phyloP scores from a whole-genome alignment of 2,113 vertebrate genomes.

The Zosterops lateralis region DNA sequence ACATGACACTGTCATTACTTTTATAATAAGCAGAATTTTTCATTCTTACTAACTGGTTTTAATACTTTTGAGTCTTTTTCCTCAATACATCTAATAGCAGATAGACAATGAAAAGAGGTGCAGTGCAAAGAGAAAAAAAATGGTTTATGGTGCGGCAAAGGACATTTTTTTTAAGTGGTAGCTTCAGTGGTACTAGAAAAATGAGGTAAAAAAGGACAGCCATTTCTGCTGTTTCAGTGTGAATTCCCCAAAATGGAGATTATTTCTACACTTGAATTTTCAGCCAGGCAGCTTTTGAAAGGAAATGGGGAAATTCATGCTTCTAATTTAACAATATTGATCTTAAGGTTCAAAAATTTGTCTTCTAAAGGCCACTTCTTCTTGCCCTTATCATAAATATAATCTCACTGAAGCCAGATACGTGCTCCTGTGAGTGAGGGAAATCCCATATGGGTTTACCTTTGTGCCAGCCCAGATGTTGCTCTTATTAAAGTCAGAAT shows the following conservation, averaged over 20 bases:
- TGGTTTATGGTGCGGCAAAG: background rate
- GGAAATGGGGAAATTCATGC: background rate
- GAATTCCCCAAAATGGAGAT: background rate
- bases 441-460: background rate
- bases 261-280: background rate
- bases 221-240: background rate
- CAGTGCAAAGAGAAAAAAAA: background rate
- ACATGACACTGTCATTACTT: background rate
- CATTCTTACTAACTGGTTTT: background rate
- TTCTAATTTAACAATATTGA: background rate
- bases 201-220: background rate
- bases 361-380: background rate
- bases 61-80: constrained; percentile 6
- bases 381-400: background rate
- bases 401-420: background rate
- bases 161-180: background rate
- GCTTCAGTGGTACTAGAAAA: background rate
- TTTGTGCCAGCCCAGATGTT: background rate
- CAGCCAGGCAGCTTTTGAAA: background rate
- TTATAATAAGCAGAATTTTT: constrained; percentile 29
- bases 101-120: background rate
- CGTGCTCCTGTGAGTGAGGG: background rate
- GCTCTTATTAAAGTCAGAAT: background rate
- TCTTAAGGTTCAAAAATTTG: constrained; percentile 2
- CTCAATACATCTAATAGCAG: background rate